Evolutionary conservation across 2,113 vertebrate species (phyloP).

Genomic region (Furnarius figulus): DNA sequence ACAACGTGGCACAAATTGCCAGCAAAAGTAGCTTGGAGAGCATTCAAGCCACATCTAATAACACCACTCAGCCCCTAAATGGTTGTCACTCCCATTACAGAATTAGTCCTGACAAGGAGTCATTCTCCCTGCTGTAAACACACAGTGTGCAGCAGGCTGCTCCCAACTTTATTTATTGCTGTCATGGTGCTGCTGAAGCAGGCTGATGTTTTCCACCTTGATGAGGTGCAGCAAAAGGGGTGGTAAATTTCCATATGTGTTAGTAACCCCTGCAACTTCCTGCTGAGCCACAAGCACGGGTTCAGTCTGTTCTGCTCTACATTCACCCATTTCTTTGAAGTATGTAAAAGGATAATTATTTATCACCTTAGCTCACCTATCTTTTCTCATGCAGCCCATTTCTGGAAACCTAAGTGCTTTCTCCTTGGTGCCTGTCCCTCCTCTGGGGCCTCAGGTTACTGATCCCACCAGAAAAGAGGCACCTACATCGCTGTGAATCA

Average conservation of each 20-base stretch:
- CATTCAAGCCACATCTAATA: background rate
- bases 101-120: constrained; percentile 55
- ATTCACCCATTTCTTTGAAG: background rate
- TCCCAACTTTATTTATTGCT: background rate
- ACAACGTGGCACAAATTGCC: background rate
- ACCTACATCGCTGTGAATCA: background rate
- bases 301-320: background rate
- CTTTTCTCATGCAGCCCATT: background rate
- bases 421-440: background rate
- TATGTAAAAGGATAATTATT: background rate
- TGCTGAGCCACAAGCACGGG: background rate
- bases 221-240: background rate
- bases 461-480: background rate
- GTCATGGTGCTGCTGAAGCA: background rate
- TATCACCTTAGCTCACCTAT: background rate
- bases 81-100: constrained; percentile 17
- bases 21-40: background rate
- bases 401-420: background rate
- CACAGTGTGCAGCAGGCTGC: background rate
- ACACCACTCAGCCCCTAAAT: constrained; percentile 46
- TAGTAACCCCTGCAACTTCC: background rate
- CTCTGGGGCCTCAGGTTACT: background rate
- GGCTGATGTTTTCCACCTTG: background rate
- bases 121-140: constrained; percentile 24
- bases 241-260: background rate